Percentiles rank a stretch among this genome's conserved stretches.
These are phyloP conservation scores for Brienomyrus brachyistius DNA, from an alignment of 2,113 vertebrate genomes.

Conservation along the genomic window DNA sequence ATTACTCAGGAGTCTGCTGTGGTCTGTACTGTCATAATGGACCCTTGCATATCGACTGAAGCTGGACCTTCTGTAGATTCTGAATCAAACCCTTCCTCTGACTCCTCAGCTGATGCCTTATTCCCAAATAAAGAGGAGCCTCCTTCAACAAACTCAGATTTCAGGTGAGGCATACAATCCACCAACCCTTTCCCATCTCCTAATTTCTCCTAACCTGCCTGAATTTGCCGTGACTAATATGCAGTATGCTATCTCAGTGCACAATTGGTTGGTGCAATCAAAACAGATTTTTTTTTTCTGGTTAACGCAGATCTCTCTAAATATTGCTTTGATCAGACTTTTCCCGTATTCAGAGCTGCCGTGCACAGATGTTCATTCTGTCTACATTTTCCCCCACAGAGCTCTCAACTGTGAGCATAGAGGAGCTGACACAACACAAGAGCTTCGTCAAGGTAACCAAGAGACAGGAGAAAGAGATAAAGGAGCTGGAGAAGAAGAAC, in stretches of 20 bases:
- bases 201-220: background rate
- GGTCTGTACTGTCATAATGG: background rate
- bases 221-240: background rate
- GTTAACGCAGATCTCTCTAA: background rate
- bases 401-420: conserved; percentile 62
- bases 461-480: conserved; percentile 83
- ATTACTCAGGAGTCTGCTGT: background rate
- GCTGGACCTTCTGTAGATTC: background rate
- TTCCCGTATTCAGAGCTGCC: background rate
- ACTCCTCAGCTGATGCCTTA: conserved; percentile 20
- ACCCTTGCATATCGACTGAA: background rate
- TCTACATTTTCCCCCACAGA: conserved; percentile 52
- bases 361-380: background rate
- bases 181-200: background rate
- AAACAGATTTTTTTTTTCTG: background rate
- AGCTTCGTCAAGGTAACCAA: conserved; percentile 76
- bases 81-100: background rate
- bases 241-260: background rate
- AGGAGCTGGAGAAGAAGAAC: conserved; percentile 73
- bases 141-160: background rate
- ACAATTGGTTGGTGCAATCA: background rate
- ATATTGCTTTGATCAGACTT: background rate
- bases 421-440: conserved; percentile 80
- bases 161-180: conserved; percentile 6
- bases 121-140: conserved; percentile 22